Conservation (phyloP, 2,888 invertebrate genomes). For the Icerya purchasi region DNA sequence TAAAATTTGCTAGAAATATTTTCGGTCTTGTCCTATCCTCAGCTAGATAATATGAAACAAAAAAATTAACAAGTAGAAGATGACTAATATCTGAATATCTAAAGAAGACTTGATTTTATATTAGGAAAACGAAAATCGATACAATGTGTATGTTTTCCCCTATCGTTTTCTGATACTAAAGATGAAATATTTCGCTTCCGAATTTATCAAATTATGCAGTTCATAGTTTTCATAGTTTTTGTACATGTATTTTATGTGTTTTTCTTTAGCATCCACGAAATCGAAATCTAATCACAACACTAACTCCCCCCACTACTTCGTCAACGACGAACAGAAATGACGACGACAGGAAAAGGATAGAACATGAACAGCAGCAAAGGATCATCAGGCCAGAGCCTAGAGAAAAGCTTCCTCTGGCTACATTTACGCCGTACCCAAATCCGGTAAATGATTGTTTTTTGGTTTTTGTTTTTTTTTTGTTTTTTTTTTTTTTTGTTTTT, state of each 20-base stretch:
- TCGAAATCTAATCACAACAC: constrained; percentile 24
- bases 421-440: background rate
- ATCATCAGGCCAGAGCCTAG: constrained; percentile 20
- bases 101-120: no score
- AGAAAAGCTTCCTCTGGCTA: constrained; percentile 1
- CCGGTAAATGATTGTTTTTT: background rate
- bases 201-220: no score
- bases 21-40: no score
- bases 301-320: constrained; percentile 19
- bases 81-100: no score
- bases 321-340: constrained; percentile 13
- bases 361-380: constrained; percentile 13
- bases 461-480: no score
- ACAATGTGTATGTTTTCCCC: no score
- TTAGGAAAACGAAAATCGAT: no score
- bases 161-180: background rate
- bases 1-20: no score
- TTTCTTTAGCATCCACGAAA: constrained; percentile 16
- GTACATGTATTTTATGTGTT: background rate
- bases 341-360: constrained; percentile 19
- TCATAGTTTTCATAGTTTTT: background rate
- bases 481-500: no score
- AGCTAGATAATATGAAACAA: no score
- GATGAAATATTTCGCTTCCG: background rate
- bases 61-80: no score